Percentiles rank a stretch among this genome's conserved stretches.
These are phyloP conservation scores for Notodonta ziczac DNA, from an alignment of 2,888 invertebrate species.

Conservation along the genomic window DNA sequence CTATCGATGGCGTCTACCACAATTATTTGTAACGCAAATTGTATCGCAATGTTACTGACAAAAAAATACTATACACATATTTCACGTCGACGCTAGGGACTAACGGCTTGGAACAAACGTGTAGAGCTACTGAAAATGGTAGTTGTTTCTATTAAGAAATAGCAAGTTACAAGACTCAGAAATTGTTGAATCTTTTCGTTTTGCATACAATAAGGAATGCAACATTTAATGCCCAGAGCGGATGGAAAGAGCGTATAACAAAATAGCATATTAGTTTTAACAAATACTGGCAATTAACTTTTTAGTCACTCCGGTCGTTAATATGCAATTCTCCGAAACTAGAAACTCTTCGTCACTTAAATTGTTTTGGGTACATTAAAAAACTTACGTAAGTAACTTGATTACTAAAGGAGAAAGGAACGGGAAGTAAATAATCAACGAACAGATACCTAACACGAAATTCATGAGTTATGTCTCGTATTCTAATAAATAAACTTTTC, in stretches of 20 bases:
- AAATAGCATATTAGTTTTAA: not conserved
- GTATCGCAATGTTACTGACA: too few relatives aligned
- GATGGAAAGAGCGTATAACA: not conserved
- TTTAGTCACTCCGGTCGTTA: not conserved
- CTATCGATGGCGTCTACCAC: too few relatives aligned
- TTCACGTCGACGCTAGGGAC: too few relatives aligned
- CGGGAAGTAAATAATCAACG: conserved; percentile 6
- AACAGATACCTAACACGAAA: conserved; percentile 19
- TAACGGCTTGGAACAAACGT: too few relatives aligned
- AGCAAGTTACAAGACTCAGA: too few relatives aligned
- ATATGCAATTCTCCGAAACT: not conserved
- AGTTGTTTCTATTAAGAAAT: too few relatives aligned
- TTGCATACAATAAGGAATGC: not conserved
- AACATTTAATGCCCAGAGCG: not conserved
- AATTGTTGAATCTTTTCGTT: not conserved
- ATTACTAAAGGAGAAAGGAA: conserved; percentile 17
- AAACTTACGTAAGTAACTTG: conserved; percentile 10
- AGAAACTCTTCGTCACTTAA: not conserved
- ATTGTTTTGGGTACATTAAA: conserved; percentile 5
- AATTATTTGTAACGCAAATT: too few relatives aligned
- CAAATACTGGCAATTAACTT: conserved; percentile 1
- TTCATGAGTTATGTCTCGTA: too few relatives aligned
- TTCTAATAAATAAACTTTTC: not conserved
- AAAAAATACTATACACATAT: too few relatives aligned
- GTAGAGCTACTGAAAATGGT: too few relatives aligned